Evolutionary conservation across 2,888 invertebrate species (phyloP).

Genomic region (Aspidiotus destructor): DNA sequence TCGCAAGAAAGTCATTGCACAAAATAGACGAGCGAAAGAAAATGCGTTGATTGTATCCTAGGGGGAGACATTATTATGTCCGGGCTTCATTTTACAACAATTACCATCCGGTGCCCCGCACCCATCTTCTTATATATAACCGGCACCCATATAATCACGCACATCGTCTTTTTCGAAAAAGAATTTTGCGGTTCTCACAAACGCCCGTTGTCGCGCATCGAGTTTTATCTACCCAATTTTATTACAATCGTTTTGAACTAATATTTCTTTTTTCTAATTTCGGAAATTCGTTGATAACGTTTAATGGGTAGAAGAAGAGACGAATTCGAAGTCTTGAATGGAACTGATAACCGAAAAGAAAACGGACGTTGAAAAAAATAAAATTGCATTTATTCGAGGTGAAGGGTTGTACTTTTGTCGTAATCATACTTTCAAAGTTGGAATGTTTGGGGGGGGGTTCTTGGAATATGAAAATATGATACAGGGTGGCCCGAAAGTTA

Average conservation of each 20-base stretch:
- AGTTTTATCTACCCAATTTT: not conserved
- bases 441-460: too few species aligned
- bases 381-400: too few species aligned
- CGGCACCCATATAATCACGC: not conserved
- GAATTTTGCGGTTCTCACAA: not conserved
- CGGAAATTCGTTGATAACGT: not conserved
- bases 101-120: constrained; percentile 16
- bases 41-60: constrained; percentile 28
- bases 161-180: too few species aligned
- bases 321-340: too few species aligned
- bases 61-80: constrained; percentile 31
- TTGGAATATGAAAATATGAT: too few species aligned
- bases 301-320: not conserved
- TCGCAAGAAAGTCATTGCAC: not conserved
- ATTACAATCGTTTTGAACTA: not conserved
- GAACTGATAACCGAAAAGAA: too few species aligned
- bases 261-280: constrained; percentile 2
- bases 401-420: too few species aligned
- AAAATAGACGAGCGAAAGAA: constrained; percentile 14
- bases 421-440: too few species aligned
- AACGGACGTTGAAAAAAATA: too few species aligned
- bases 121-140: not conserved
- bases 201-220: not conserved
- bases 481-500: too few species aligned
- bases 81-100: constrained; percentile 32